These are phyloP conservation scores for Cheilosia vulpina DNA, from an alignment of 2,888 invertebrate genomes.

Conservation along the genomic window DNA sequence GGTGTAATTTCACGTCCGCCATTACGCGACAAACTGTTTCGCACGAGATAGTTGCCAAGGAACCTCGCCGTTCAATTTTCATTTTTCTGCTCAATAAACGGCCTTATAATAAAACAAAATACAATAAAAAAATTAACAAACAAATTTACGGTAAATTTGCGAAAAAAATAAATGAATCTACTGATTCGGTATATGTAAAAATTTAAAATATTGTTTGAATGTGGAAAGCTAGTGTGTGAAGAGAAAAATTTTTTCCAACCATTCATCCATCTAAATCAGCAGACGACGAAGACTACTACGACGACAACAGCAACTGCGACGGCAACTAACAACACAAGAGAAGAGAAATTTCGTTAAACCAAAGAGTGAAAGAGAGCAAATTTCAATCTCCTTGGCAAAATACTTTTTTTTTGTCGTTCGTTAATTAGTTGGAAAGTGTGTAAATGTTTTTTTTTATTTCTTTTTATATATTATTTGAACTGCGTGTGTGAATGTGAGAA, in stretches of 20 bases:
- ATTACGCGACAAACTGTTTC: constrained; percentile 78
- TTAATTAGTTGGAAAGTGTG: constrained; percentile 58
- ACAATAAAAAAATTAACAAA: constrained; percentile 36
- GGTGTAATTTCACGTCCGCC: constrained; percentile 77
- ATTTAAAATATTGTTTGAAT: constrained; percentile 30
- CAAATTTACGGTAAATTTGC: constrained; percentile 59
- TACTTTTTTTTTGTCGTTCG: constrained; percentile 34
- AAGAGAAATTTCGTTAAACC: constrained; percentile 26
- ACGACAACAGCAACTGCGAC: constrained; percentile 55
- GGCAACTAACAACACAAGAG: constrained; percentile 48
- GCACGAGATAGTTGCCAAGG: constrained; percentile 75
- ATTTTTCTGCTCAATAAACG: constrained; percentile 35
- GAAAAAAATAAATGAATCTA: constrained; percentile 31
- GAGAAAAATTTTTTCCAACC: constrained; percentile 44
- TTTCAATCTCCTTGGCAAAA: constrained; percentile 25
- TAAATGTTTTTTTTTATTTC: constrained; percentile 27
- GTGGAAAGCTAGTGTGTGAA: constrained; percentile 61
- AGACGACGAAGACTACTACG: constrained; percentile 60
- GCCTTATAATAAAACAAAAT: constrained; percentile 39
- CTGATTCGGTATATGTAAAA: constrained; percentile 33
- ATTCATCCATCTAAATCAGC: constrained; percentile 60
- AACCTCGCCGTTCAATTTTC: constrained; percentile 33
- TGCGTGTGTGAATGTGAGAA: constrained; percentile 15
- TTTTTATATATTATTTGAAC: not conserved
- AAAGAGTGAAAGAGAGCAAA: constrained; percentile 56